phyloP scores from a whole-genome alignment of 2,888 invertebrate genomes.

The Xanthorhoe spadicearia region DNA sequence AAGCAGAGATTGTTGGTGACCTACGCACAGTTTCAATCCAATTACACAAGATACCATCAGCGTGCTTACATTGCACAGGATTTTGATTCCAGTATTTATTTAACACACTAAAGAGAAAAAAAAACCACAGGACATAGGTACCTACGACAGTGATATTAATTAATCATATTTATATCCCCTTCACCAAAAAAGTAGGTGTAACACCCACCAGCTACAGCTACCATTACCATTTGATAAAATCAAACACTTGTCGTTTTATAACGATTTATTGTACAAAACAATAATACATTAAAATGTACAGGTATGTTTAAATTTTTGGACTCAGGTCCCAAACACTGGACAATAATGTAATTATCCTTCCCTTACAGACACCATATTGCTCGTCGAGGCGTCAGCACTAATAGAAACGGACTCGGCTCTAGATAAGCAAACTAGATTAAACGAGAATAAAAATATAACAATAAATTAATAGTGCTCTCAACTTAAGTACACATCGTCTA shows the following conservation, averaged over 20 bases:
- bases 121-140: too few relatives aligned
- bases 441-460: constrained; percentile 82
- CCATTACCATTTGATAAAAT: constrained; percentile 50
- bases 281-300: constrained; percentile 86
- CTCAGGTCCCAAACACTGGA: constrained; percentile 83
- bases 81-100: too few relatives aligned
- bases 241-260: constrained; percentile 79
- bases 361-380: constrained; percentile 84
- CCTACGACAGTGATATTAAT: too few relatives aligned
- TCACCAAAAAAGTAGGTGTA: neutral
- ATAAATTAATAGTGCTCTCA: constrained; percentile 83
- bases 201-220: too few relatives aligned
- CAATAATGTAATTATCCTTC: constrained; percentile 80
- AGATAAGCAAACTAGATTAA: constrained; percentile 83
- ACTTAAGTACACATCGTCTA: constrained; percentile 84
- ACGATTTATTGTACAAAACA: constrained; percentile 86
- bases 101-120: too few relatives aligned
- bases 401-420: constrained; percentile 82
- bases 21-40: too few relatives aligned
- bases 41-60: too few relatives aligned
- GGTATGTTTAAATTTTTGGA: constrained; percentile 85
- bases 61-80: neutral
- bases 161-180: too few relatives aligned
- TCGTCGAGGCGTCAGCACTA: constrained; percentile 84
- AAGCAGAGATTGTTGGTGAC: too few relatives aligned